phyloP scores from a whole-genome alignment of 2,888 invertebrate species.

The Alloscopus bannaensis region DNA sequence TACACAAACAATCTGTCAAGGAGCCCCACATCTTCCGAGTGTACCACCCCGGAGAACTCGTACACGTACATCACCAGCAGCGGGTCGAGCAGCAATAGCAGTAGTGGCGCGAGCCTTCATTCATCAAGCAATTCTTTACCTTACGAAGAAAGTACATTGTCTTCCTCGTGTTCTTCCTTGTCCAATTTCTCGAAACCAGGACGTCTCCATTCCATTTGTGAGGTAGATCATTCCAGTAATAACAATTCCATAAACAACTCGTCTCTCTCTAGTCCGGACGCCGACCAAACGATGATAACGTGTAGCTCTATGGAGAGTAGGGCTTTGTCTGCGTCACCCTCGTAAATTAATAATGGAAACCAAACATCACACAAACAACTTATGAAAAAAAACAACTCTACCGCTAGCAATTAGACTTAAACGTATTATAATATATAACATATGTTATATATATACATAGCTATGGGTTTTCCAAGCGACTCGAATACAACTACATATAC shows the following conservation, averaged over 20 bases:
- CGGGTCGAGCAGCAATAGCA: slow-evolving; percentile 66
- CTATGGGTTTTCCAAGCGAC: slow-evolving; percentile 30
- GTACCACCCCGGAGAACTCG: slow-evolving; percentile 79
- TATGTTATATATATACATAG: slow-evolving; percentile 29
- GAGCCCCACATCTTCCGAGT: slow-evolving; percentile 80
- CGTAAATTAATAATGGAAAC: slow-evolving; percentile 46
- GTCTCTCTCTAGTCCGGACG: slow-evolving; percentile 72
- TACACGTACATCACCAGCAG: slow-evolving; percentile 66
- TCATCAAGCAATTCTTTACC: slow-evolving; percentile 66
- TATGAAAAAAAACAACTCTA: slow-evolving; percentile 21
- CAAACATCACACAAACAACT: too few species aligned
- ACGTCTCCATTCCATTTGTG: slow-evolving; percentile 73
- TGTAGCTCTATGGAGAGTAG: slow-evolving; percentile 66
- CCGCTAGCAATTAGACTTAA: slow-evolving; percentile 9
- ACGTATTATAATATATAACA: neutral
- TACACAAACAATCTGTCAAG: slow-evolving; percentile 77
- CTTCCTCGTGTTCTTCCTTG: slow-evolving; percentile 73
- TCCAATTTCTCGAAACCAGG: slow-evolving; percentile 72
- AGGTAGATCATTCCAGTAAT: slow-evolving; percentile 73
- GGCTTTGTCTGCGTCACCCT: slow-evolving; percentile 67
- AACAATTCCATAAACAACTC: slow-evolving; percentile 73
- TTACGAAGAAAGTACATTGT: slow-evolving; percentile 70
- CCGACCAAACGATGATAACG: slow-evolving; percentile 68
- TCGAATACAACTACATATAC: slow-evolving; percentile 14
- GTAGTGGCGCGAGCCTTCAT: slow-evolving; percentile 68